Evolutionary conservation across 1,140 invertebrate genomes (phyloP).

Genomic region (Aphaenogaster ashmeadi): DNA sequence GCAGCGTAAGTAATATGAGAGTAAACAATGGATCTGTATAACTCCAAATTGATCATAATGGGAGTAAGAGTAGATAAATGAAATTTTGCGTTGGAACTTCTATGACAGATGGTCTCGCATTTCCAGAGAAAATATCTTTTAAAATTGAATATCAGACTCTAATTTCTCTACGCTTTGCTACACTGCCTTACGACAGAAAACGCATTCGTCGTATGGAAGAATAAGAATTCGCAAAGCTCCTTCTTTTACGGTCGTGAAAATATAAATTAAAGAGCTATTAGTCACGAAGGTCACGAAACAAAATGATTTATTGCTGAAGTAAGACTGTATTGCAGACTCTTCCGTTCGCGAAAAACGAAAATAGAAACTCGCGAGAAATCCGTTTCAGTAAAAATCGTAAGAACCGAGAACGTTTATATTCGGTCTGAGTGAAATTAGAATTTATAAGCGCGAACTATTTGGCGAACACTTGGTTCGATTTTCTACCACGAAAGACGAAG

Average conservation of each 20-base stretch:
- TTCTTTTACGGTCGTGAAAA: slow-evolving; percentile 19
- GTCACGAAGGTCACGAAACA: slow-evolving; percentile 32
- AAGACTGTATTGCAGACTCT: slow-evolving; percentile 6
- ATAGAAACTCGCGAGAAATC: not conserved
- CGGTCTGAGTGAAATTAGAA: slow-evolving; percentile 32
- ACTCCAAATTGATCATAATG: slow-evolving; percentile 60
- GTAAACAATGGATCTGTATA: slow-evolving; percentile 57
- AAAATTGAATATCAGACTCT: slow-evolving; percentile 59
- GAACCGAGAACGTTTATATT: slow-evolving; percentile 18
- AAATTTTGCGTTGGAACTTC: slow-evolving; percentile 59
- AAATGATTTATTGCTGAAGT: slow-evolving; percentile 42
- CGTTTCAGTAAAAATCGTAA: slow-evolving; percentile 1
- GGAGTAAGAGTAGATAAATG: slow-evolving; percentile 53
- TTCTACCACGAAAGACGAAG: not conserved
- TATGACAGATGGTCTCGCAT: slow-evolving; percentile 53
- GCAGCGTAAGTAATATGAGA: slow-evolving; percentile 42
- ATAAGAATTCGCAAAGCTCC: slow-evolving; percentile 42
- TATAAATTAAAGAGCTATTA: slow-evolving; percentile 57
- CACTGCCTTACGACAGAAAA: slow-evolving; percentile 33
- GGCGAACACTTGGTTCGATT: slow-evolving; percentile 31
- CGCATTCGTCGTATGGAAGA: slow-evolving; percentile 30
- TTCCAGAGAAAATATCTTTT: slow-evolving; percentile 55
- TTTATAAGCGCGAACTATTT: slow-evolving; percentile 46
- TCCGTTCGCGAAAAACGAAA: not conserved
- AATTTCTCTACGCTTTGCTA: slow-evolving; percentile 25